Evolutionary conservation across 2,797 vertebrate species (phyloP), one percentile per base, ranked within the genome.

Genomic region (Varecia variegata): DNA sequence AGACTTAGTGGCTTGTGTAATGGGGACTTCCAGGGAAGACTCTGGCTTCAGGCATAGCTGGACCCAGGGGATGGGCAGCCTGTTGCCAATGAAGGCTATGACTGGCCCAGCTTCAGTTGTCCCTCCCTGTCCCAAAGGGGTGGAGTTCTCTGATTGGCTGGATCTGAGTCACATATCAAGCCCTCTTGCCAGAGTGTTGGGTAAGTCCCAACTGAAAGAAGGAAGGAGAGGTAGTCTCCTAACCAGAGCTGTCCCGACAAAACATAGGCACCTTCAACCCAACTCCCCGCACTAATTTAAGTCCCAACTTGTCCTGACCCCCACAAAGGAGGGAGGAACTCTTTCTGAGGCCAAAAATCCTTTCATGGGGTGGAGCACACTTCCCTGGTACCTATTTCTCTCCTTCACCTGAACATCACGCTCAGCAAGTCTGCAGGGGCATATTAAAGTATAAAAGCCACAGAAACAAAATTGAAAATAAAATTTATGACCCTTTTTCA

Each of bases 381-480:
- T 50, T 77, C 83, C 73, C 79, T 30, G 2, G 45, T 40, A 14
- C 70, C 87, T 74, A 56, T 95, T 79, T 93, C 73, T 93, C 43
- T 96, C 83, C 35, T 79, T 58, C 27, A 85, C 81, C 60, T 43
- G 45, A 79, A 65, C 43, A 14, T 87, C 80, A 27, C 43, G 52
- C 65, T 70, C 40, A 60, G 79, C 25, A 85, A 67, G 80, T 93
- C 97, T 45, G 23, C 76, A 67, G 96, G 94, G 95, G 11, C 54
- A 68, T 65, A 89, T 89, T 91, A 94, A 82, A 89, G 96, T 71
- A 90, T 81, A 96, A 97, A 96, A 93, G 92, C 87, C 95, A 96
- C 71, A 85, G 95, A 94, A 95, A 96, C 95, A 93, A 97, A 97
- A 97, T 96, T 96, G 97, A 96, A 98, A 97, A 98, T 74, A 97